Conservation (phyloP, 2,888 invertebrate genomes). For the Serrognathus titanus region DNA sequence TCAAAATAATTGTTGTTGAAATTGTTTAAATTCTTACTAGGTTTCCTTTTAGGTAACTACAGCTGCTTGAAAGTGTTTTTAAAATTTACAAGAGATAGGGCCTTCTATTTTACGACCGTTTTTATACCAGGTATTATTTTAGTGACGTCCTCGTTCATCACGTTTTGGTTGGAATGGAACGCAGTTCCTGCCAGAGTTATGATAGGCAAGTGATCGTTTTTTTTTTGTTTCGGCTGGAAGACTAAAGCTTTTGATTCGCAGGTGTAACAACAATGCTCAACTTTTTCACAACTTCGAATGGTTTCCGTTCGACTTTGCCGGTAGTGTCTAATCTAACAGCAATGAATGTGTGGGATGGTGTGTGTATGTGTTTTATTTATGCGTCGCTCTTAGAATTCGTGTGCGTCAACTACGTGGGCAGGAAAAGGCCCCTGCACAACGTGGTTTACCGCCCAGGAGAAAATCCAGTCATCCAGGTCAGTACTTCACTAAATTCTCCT, state of each 20-base stretch:
- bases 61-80: conserved; percentile 92
- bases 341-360: conserved; percentile 97
- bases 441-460: conserved; percentile 87
- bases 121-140: conserved; percentile 95
- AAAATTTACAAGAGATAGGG: conserved; percentile 91
- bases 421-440: conserved; percentile 84
- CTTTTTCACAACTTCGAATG: conserved; percentile 94
- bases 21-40: background rate
- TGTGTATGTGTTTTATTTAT: conserved; percentile 96
- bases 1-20: background rate
- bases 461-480: conserved; percentile 88
- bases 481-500: conserved; percentile 22
- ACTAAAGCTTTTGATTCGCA: conserved; percentile 42
- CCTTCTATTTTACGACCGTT: conserved; percentile 95
- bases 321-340: conserved; percentile 92
- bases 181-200: conserved; percentile 94
- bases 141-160: conserved; percentile 95
- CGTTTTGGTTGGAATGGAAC: conserved; percentile 97
- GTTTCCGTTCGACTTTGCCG: conserved; percentile 86
- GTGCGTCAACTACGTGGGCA: conserved; percentile 91
- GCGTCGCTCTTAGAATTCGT: conserved; percentile 91
- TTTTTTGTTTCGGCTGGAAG: background rate
- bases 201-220: conserved; percentile 80
- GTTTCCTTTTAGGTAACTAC: conserved; percentile 75
- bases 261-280: conserved; percentile 97